Percentiles rank a stretch among this genome's conserved stretches.
Evolutionary conservation across 2,797 vertebrate species (phyloP).

Genomic region (Pangasius mekongensis): DNA sequence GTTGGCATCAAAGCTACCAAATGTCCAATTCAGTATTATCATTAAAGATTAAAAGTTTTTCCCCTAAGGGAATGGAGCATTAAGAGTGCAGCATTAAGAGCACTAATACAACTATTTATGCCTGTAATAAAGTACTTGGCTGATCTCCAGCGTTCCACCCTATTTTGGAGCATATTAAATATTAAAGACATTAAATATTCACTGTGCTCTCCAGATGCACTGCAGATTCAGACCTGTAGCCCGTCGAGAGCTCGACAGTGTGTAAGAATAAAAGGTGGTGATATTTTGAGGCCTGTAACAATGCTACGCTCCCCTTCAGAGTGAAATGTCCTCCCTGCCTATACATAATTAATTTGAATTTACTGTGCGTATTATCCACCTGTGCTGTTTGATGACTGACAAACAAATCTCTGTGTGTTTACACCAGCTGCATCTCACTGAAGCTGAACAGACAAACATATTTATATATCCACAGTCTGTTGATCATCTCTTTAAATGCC

Average conservation of each 20-base stretch:
- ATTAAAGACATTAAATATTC: constrained; percentile 61
- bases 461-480: constrained; percentile 32
- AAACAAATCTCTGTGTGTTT: constrained; percentile 38
- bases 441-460: constrained; percentile 19
- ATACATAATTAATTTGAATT: constrained; percentile 26
- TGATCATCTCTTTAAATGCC: constrained; percentile 45
- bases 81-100: not conserved
- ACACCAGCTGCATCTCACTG: not conserved
- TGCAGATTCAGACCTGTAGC: constrained; percentile 8
- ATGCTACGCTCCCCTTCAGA: constrained; percentile 12
- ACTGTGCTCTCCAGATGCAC: constrained; percentile 19
- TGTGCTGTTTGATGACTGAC: constrained; percentile 25
- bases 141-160: not conserved
- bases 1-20: not conserved
- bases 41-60: not conserved
- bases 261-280: constrained; percentile 14
- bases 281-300: constrained; percentile 38
- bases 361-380: constrained; percentile 4
- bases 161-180: constrained; percentile 12
- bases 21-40: not conserved
- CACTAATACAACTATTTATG: constrained; percentile 7
- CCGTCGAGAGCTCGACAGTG: constrained; percentile 11
- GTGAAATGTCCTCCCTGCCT: not conserved
- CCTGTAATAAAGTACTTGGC: not conserved
- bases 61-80: too few species aligned